phyloP scores from a whole-genome alignment of 2,888 invertebrate species.

The Drosophila multiciliata region DNA sequence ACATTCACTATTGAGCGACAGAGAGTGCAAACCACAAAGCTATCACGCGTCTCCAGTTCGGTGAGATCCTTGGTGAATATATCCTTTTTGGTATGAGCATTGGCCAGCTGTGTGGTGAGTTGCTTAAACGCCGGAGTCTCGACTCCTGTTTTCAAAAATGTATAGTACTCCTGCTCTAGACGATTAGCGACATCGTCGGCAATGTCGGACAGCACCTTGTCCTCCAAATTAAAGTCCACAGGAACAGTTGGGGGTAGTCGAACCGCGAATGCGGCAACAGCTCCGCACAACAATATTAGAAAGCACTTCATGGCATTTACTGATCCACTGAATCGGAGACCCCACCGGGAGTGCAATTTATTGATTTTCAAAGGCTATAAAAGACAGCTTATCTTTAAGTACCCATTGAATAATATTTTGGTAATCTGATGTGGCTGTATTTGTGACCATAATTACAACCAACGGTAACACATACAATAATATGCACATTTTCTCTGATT shows the following conservation, averaged over 20 bases:
- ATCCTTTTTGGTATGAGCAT: conserved; percentile 75
- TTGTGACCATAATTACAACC: background rate
- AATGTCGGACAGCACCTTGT: conserved; percentile 72
- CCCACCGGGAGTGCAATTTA: conserved; percentile 47
- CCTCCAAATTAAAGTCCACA: conserved; percentile 56
- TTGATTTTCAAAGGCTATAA: conserved; percentile 42
- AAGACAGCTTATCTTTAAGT: conserved; percentile 20
- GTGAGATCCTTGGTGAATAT: conserved; percentile 69
- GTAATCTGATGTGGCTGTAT: background rate
- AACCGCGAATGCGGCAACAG: conserved; percentile 56
- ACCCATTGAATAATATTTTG: background rate
- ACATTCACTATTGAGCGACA: conserved; percentile 77
- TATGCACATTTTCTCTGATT: background rate
- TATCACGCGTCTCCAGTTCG: conserved; percentile 65
- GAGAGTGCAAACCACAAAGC: conserved; percentile 74
- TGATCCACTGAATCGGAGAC: conserved; percentile 30
- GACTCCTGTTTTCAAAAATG: conserved; percentile 73
- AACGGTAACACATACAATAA: background rate
- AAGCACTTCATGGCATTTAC: conserved; percentile 54
- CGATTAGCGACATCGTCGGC: conserved; percentile 71
- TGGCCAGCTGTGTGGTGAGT: conserved; percentile 72
- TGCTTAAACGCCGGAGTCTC: conserved; percentile 67
- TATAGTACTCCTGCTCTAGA: conserved; percentile 75
- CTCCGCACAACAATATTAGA: conserved; percentile 48
- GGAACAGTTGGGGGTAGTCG: conserved; percentile 69